Percentiles rank a stretch among this genome's conserved stretches.
Conservation (phyloP, 2,888 invertebrate genomes). For the Eilema sororculum region DNA sequence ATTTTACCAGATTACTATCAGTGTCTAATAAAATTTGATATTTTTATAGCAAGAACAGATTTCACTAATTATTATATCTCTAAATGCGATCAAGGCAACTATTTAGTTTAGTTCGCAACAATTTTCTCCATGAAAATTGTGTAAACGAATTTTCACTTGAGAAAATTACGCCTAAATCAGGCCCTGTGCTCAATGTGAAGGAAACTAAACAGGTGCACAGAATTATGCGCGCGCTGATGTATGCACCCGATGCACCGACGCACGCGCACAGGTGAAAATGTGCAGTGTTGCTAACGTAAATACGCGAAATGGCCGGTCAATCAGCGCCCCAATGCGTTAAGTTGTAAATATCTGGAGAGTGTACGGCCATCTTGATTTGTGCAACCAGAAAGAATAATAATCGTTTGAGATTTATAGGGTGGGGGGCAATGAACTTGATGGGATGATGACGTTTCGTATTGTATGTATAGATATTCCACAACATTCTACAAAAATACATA, state of each 20-base stretch:
- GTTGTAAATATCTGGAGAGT: constrained; percentile 53
- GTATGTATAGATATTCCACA: too few relatives aligned
- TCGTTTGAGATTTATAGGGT: constrained; percentile 41
- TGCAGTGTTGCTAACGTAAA: constrained; percentile 54
- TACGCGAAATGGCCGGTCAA: constrained; percentile 56
- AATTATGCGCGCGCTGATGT: constrained; percentile 54
- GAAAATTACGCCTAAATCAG: constrained; percentile 26
- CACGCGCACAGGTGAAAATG: constrained; percentile 55
- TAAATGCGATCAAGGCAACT: not conserved
- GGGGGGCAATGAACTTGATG: constrained; percentile 43
- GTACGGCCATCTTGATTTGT: constrained; percentile 45
- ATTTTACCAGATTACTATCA: not conserved
- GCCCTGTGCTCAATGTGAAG: constrained; percentile 42
- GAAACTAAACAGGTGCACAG: constrained; percentile 59
- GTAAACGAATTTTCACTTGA: not conserved
- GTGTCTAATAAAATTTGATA: not conserved
- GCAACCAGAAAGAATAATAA: constrained; percentile 50
- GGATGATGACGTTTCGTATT: constrained; percentile 9
- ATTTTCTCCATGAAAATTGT: not conserved
- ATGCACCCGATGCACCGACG: constrained; percentile 50
- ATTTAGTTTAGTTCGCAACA: not conserved
- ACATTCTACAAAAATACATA: too few relatives aligned
- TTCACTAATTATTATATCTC: not conserved
- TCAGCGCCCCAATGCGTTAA: constrained; percentile 44
- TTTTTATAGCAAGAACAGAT: not conserved